Conservation (phyloP, 2,888 invertebrate species). For the Apantesis nais region DNA sequence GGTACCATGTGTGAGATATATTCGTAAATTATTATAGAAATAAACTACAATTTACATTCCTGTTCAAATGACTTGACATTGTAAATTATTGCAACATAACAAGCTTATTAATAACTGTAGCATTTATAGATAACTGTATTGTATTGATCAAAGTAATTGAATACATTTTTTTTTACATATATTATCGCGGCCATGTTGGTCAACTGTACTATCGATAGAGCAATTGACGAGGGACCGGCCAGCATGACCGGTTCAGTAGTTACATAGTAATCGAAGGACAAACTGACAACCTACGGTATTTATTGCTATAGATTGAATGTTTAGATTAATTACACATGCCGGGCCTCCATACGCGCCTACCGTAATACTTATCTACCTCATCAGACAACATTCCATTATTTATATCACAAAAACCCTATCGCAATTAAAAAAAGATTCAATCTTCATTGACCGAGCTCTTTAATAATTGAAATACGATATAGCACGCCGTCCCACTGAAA, state of each 20-base stretch:
- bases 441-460: constrained; percentile 64
- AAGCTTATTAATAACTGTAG: constrained; percentile 49
- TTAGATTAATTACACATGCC: constrained; percentile 76
- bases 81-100: constrained; percentile 43
- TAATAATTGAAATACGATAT: constrained; percentile 76
- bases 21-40: constrained; percentile 23
- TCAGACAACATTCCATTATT: constrained; percentile 69
- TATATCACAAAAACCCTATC: constrained; percentile 60
- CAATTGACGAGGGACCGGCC: constrained; percentile 61
- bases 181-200: constrained; percentile 36
- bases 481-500: constrained; percentile 58
- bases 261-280: constrained; percentile 75
- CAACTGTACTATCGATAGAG: constrained; percentile 59
- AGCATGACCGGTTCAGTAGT: constrained; percentile 66
- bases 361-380: constrained; percentile 67
- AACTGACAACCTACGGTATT: constrained; percentile 73
- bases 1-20: neutral
- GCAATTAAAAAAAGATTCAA: constrained; percentile 60
- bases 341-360: constrained; percentile 63
- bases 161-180: constrained; percentile 48
- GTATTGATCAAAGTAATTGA: constrained; percentile 49
- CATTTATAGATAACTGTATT: constrained; percentile 44
- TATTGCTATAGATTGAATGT: constrained; percentile 77
- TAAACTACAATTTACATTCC: constrained; percentile 38
- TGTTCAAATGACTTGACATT: constrained; percentile 31